Base-by-base conservation (phyloP, 1,140 invertebrate genomes). In the Bombus terrestris region DNA sequence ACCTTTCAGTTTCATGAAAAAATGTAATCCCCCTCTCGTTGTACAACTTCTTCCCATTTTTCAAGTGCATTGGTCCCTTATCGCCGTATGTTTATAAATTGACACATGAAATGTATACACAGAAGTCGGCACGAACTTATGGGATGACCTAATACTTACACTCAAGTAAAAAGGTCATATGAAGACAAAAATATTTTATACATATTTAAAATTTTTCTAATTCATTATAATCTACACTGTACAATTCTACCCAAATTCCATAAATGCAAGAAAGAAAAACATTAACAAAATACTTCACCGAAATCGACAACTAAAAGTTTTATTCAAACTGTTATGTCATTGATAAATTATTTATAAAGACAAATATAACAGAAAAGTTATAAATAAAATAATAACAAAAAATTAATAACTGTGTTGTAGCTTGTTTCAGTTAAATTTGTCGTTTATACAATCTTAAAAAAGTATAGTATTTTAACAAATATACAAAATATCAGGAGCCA, bases 261-360 rank as follows among this genome's bases (percentile, higher is more conserved):
- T 22, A 53, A 22, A 8, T 53, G 18, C 47, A 53, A 22, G 22
- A 53, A 53, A 53, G 1, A 2, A 8, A 22, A 5, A 25, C 6
- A 35, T 37, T 35, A 3, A 15, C 0, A 68, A 68, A 68, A 37
- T 18, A 22, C 0, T 68, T n/a, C 25, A 43, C n/a, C 0, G 25
- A 41, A 43, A 72, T 41, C 12, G 41, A 72, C n/a, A 3, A 1
- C 18, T 10, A 12, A 25, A 32, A 32, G 9, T 74, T 41, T 74
- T 35, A 74, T 22, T 47, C 5, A 9, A 18, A 41, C 35, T 41
- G 8, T 83, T 83, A 83, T 77, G 64, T 77, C 73, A 83, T 10
- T 82, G 25, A 25, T 62, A 9, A 1, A 53, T 32, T 37, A 72
- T 43, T 28, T 57, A 41, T 57, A 68, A 69, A 43, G 28, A n/a